Percentiles rank a stretch among this genome's conserved stretches.
These are phyloP conservation scores for Meganola albula DNA, from an alignment of 2,888 invertebrate genomes.

Conservation along the genomic window DNA sequence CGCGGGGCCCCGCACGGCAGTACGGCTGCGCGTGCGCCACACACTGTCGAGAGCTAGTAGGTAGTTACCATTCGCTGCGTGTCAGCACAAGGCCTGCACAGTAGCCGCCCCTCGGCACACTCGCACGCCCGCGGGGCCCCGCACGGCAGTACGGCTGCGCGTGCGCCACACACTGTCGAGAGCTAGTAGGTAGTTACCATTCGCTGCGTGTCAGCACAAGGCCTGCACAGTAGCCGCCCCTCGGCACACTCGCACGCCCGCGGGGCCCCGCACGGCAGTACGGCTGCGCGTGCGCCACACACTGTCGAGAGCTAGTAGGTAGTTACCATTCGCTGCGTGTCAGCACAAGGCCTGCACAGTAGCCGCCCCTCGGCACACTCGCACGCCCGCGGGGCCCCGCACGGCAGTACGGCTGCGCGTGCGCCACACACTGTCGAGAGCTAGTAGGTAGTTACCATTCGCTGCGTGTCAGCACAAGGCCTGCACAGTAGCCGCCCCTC, in stretches of 20 bases:
- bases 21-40: conserved; percentile 10
- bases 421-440: neutral
- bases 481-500: conserved; percentile 51
- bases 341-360: conserved; percentile 49
- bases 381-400: neutral
- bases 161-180: neutral
- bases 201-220: conserved; percentile 43
- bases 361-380: conserved; percentile 23
- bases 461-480: conserved; percentile 45
- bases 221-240: conserved; percentile 49
- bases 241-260: conserved; percentile 67
- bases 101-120: conserved; percentile 26
- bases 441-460: conserved; percentile 10
- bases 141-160: too few relatives aligned
- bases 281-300: conserved; percentile 10
- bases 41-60: too few relatives aligned
- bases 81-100: conserved; percentile 49
- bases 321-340: conserved; percentile 31
- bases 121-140: neutral
- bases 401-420: neutral
- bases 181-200: conserved; percentile 6
- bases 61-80: conserved; percentile 28
- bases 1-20: conserved; percentile 34
- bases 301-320: neutral
- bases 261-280: conserved; percentile 28